A percentile compares a stretch with the other conserved stretches of the same genome.
These are phyloP conservation scores for Gymnoscopelus braueri DNA, from an alignment of 2,797 vertebrate genomes.

Conservation along the genomic window DNA sequence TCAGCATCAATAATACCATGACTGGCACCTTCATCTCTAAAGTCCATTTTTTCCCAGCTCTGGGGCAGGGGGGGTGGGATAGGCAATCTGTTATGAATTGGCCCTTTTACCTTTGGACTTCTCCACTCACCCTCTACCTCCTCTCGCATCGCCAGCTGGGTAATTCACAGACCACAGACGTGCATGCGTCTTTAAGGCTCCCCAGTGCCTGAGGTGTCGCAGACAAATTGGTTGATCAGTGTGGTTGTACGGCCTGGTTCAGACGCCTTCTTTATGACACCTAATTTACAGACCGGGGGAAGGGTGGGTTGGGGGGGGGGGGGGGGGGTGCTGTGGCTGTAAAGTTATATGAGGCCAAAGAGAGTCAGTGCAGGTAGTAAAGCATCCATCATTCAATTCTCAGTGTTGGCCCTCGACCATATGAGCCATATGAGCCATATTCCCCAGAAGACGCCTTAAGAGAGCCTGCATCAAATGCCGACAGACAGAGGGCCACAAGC, in stretches of 20 bases:
- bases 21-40: constrained; percentile 68
- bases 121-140: constrained; percentile 5
- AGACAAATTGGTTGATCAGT: constrained; percentile 62
- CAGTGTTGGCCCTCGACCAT: constrained; percentile 44
- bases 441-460: constrained; percentile 54
- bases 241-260: constrained; percentile 39
- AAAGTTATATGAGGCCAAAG: constrained; percentile 67
- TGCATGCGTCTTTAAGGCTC: constrained; percentile 50
- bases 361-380: constrained; percentile 44
- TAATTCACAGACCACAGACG: constrained; percentile 56
- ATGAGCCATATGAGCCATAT: constrained; percentile 48
- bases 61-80: constrained; percentile 55
- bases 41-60: constrained; percentile 51
- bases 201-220: constrained; percentile 27
- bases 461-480: constrained; percentile 68
- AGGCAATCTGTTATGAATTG: constrained; percentile 76
- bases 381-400: constrained; percentile 69
- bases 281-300: constrained; percentile 62
- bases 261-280: constrained; percentile 53
- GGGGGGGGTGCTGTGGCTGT: constrained; percentile 55
- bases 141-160: constrained; percentile 39
- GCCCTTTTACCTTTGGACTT: constrained; percentile 53
- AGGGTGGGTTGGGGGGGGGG: constrained; percentile 41
- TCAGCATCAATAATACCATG: constrained; percentile 65
- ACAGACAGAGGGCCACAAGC: constrained; percentile 52